Percentiles rank a stretch among this genome's conserved stretches.
Conservation (phyloP, 92 coral and sea anemone species). For the Siderastrea radians region DNA sequence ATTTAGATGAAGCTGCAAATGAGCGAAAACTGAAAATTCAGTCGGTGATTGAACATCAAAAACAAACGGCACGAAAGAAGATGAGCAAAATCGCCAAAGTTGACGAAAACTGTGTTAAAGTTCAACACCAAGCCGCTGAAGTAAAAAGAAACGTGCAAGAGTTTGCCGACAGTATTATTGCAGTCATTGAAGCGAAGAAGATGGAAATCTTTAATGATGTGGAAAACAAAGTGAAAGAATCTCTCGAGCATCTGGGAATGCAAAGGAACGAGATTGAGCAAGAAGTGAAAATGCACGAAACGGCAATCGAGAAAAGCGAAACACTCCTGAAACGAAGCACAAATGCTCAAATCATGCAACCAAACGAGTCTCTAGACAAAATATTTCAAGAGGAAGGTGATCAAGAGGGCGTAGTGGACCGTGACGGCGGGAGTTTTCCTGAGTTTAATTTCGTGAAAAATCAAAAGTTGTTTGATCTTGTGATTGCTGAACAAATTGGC, state of each 20-base stretch:
- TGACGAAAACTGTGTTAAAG: too few species aligned
- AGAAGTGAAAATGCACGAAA: neutral
- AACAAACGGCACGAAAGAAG: too few species aligned
- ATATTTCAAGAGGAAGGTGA: neutral
- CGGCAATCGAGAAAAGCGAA: neutral
- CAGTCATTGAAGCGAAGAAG: neutral
- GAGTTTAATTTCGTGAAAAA: neutral
- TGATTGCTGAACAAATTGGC: neutral
- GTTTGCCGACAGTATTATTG: neutral
- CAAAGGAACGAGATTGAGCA: neutral
- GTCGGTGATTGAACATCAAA: too few species aligned
- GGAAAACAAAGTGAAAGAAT: neutral
- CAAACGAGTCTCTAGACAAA: neutral
- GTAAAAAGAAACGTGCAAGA: neutral
- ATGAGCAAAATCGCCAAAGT: too few species aligned
- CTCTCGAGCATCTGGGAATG: neutral
- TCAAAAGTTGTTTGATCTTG: neutral
- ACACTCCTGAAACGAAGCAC: neutral
- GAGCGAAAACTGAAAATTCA: too few species aligned
- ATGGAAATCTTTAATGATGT: neutral
- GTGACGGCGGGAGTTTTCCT: neutral
- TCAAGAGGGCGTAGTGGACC: neutral
- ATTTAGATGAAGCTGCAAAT: too few species aligned
- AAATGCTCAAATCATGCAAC: neutral
- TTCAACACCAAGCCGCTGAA: neutral